Evolutionary conservation across 2,888 invertebrate species (phyloP).

Genomic region (Perizoma flavofasciatum): DNA sequence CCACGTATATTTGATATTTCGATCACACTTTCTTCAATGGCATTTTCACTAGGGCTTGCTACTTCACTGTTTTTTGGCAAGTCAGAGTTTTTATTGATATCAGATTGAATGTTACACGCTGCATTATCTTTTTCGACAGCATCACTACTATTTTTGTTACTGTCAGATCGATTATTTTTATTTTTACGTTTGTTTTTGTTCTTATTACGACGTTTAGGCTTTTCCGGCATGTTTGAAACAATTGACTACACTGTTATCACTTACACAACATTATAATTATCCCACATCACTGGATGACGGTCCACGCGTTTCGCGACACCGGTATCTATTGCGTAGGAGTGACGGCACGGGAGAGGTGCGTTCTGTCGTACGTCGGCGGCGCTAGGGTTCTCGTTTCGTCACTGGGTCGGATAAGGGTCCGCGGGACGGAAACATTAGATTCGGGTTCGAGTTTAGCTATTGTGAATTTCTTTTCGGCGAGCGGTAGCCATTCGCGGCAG

Average conservation of each 20-base stretch:
- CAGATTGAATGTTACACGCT: conserved; percentile 42
- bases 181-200: conserved; percentile 79
- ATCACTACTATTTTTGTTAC: conserved; percentile 52
- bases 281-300: conserved; percentile 61
- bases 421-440: conserved; percentile 52
- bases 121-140: conserved; percentile 45
- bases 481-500: conserved; percentile 73
- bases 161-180: conserved; percentile 60
- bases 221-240: conserved; percentile 72
- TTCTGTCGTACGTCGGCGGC: conserved; percentile 45
- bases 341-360: conserved; percentile 51
- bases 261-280: conserved; percentile 62
- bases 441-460: conserved; percentile 60
- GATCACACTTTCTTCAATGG: conserved; percentile 14
- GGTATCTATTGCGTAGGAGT: conserved; percentile 70
- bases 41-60: conserved; percentile 8
- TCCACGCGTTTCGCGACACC: conserved; percentile 59
- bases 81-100: conserved; percentile 27
- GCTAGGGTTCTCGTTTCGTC: conserved; percentile 58
- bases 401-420: conserved; percentile 61
- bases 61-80: conserved; percentile 4
- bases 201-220: conserved; percentile 72
- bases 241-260: conserved; percentile 68
- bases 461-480: conserved; percentile 70
- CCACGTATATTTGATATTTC: conserved; percentile 13